These are phyloP conservation scores for Belonocnema kinseyi DNA, from an alignment of 1,140 invertebrate species.

Conservation along the genomic window DNA sequence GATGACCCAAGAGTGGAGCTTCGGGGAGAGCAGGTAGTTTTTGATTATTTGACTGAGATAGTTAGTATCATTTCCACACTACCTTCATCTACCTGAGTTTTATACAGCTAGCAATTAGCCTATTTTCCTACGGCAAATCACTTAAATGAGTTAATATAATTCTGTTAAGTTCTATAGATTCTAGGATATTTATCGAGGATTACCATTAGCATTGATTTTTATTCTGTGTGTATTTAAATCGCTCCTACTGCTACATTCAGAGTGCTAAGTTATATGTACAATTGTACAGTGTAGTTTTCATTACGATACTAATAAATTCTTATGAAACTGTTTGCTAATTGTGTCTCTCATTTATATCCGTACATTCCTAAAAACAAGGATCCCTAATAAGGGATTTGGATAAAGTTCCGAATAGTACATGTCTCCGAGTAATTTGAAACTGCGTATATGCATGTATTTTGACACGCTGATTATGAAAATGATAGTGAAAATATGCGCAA, in stretches of 20 bases:
- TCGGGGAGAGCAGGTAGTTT: slow-evolving; percentile 15
- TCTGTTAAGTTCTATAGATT: not conserved
- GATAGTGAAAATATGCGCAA: too few relatives aligned
- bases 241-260: slow-evolving; percentile 26
- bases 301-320: slow-evolving; percentile 46
- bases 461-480: too few relatives aligned
- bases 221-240: slow-evolving; percentile 29
- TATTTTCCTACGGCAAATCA: slow-evolving; percentile 31
- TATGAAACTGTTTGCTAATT: slow-evolving; percentile 44
- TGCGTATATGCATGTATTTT: too few relatives aligned
- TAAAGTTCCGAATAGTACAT: too few relatives aligned
- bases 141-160: slow-evolving; percentile 32
- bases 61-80: slow-evolving; percentile 36
- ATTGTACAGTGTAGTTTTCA: slow-evolving; percentile 43
- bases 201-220: slow-evolving; percentile 4
- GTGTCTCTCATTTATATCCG: too few relatives aligned
- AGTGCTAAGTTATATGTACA: slow-evolving; percentile 42
- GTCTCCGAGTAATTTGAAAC: too few relatives aligned
- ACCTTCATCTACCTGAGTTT: slow-evolving; percentile 27
- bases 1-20: slow-evolving; percentile 34
- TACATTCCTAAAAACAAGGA: too few relatives aligned
- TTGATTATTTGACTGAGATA: slow-evolving; percentile 49
- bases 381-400: too few relatives aligned
- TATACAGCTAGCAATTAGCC: slow-evolving; percentile 36
- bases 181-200: slow-evolving; percentile 20